Base-by-base conservation (phyloP, 2,113 vertebrate species). In the Willisornis vidua region DNA sequence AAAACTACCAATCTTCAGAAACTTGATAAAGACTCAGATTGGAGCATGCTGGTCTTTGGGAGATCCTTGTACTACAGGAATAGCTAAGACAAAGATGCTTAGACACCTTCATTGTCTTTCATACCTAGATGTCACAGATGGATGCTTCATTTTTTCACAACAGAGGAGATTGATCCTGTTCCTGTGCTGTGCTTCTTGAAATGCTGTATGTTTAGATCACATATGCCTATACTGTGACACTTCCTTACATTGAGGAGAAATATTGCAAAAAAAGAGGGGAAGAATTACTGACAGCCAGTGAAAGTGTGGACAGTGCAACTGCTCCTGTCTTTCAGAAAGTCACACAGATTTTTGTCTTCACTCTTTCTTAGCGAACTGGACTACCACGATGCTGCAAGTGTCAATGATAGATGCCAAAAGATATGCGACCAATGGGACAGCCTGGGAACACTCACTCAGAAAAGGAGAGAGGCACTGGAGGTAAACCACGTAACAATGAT, bases 391-490 rank as follows among this genome's bases (percentile, higher is more conserved):
- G 99, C 99, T 66, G 99, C 98, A 93, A 98, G 98, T 91, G 97
- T 99, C 84, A 99, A 99, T 94, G 98, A 98, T 54, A 98, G 99
- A 65, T 99, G 99, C 96, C 99, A 99, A 98, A 99, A 98, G 90
- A 99, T 99, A 94, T 99, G 99, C 94, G 99, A 99, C 97, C 98
- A 99, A 96, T 99, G 99, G 99, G 99, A 99, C 97, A 98, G 98
- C 80, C 88, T 99, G 97, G 99, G 99, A 87, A 99, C 99, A 8
- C 98, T 99, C 59, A 99, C 99, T 63, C 99, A 99, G 97, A 99
- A 99, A 97, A 98, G 99, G 83, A 98, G 99, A 91, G 99, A 99
- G 75, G 97, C 98, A 6, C 95, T 99, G 87, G 99, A 99, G 99
- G 99, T 99, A 95, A 97, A 62, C 26, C 6, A 3, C 31, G 0